Base-by-base conservation (phyloP, 1,140 invertebrate genomes). In the Euborellia annulipes region DNA sequence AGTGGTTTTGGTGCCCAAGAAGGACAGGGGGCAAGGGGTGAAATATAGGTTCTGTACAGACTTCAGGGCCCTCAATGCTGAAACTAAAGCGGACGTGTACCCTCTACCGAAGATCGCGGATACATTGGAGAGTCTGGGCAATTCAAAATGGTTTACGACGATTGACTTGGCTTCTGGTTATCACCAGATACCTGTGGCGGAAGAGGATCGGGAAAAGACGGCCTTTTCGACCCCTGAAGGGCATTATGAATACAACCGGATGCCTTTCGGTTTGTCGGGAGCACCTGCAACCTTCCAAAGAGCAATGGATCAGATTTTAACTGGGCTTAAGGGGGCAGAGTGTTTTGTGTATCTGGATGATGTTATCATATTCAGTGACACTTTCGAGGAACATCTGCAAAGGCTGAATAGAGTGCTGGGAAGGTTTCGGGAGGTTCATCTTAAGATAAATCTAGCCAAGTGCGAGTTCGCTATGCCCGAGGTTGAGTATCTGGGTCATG, bases 51-150 rank as follows among this genome's bases (percentile, higher is more conserved):
- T 71, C 43, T 71, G 67, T 46, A 48, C 62, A 13, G 60, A 64
- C 47, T 64, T 55, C 41, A 48, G 56, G 20, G 58, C 57, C 48
- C 36, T 64, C 11, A 63, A 62, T 17, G 39, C 9, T 2, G 16
- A 27, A 6, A 41, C 39, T 3, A 9, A 21, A 43, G 50, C 43
- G 7, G 58, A 61, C 44, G 51, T 45, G 20, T 75, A 66, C 54
- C 70, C 70, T 3, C 52, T 76, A 11, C 72, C 68, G 2, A 57
- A 62, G n/a, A 67, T 72, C 11, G 59, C 60, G 17, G 59, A 67
- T 8, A 58, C 58, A 16, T 19, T 41, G 27, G 53, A 63, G 41
- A 45, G 44, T 2, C 36, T 68, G 39, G 54, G 54, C 0, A 57
- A 53, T 2, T 49, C 55, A 7, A 50, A 49, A 19, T 57, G 53